These are phyloP conservation scores for Prunella himalayana DNA, from an alignment of 2,113 vertebrate genomes.

Conservation along the genomic window DNA sequence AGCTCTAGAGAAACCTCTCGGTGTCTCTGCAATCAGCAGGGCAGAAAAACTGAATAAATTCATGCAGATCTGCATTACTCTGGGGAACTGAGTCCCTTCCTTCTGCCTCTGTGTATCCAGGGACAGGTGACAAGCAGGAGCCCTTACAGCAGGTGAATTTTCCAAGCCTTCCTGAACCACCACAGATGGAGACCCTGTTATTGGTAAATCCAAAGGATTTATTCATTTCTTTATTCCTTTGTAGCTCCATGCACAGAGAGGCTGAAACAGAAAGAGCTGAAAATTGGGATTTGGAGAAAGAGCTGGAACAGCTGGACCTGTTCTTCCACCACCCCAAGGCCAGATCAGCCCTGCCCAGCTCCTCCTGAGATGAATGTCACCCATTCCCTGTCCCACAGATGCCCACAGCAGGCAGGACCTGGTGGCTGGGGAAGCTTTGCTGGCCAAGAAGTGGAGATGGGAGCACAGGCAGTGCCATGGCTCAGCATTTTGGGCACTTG, in stretches of 20 bases:
- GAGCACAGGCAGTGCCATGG: neutral
- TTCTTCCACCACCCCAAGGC: neutral
- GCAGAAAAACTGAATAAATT: neutral
- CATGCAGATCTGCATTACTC: neutral
- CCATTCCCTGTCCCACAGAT: neutral
- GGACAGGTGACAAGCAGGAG: neutral
- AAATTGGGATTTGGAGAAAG: neutral
- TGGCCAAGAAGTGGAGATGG: neutral
- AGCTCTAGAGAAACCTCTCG: neutral
- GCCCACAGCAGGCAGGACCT: neutral
- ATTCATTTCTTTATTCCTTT: neutral
- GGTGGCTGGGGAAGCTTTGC: neutral
- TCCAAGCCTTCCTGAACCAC: neutral
- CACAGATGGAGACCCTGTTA: neutral
- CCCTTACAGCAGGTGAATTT: neutral
- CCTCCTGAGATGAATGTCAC: neutral
- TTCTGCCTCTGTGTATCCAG: neutral
- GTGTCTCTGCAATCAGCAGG: neutral
- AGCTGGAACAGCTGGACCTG: neutral
- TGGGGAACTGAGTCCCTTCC: neutral
- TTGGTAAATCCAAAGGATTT: neutral
- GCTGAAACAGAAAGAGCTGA: neutral
- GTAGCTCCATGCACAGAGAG: neutral
- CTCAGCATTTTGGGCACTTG: neutral
- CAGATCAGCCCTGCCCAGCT: neutral